Percentiles rank a stretch among this genome's conserved stretches.
Conservation (phyloP, 2,888 invertebrate genomes). For the Perithous albicinctus region DNA sequence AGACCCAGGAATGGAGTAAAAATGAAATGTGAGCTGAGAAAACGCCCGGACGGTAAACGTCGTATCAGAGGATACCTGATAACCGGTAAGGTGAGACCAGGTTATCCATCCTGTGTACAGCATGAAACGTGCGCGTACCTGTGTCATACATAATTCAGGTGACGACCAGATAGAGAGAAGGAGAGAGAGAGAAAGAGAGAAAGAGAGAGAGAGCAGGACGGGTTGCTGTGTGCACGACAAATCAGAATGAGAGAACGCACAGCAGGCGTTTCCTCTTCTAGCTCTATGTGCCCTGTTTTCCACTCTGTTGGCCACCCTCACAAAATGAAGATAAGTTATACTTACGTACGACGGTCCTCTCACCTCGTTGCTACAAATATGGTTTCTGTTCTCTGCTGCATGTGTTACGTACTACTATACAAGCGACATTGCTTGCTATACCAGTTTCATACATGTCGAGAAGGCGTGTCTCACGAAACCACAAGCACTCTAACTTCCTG, state of each 20-base stretch:
- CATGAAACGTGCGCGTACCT: constrained; percentile 22
- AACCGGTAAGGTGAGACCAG: constrained; percentile 46
- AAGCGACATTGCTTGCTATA: constrained; percentile 1
- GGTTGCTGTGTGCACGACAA: constrained; percentile 17
- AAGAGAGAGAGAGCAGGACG: not conserved
- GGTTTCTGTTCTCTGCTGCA: not conserved
- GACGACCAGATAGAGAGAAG: constrained; percentile 17
- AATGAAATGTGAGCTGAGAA: constrained; percentile 49
- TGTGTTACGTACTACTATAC: constrained; percentile 24
- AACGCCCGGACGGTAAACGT: constrained; percentile 52
- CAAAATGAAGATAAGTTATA: constrained; percentile 60
- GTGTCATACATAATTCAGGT: constrained; percentile 55
- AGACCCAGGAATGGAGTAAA: constrained; percentile 7
- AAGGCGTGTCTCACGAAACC: not conserved
- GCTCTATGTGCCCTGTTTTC: constrained; percentile 18
- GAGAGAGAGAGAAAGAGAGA: constrained; percentile 13
- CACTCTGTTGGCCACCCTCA: not conserved
- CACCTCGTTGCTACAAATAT: constrained; percentile 11
- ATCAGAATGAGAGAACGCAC: constrained; percentile 36
- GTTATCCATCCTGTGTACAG: constrained; percentile 37
- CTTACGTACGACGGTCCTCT: constrained; percentile 31
- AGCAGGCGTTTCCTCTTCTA: constrained; percentile 28
- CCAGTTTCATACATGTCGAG: constrained; percentile 1
- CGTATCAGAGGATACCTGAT: constrained; percentile 62
- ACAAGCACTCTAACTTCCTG: constrained; percentile 17